Conservation (phyloP, 2,797 vertebrate species). For the Epinephelus awoara region DNA sequence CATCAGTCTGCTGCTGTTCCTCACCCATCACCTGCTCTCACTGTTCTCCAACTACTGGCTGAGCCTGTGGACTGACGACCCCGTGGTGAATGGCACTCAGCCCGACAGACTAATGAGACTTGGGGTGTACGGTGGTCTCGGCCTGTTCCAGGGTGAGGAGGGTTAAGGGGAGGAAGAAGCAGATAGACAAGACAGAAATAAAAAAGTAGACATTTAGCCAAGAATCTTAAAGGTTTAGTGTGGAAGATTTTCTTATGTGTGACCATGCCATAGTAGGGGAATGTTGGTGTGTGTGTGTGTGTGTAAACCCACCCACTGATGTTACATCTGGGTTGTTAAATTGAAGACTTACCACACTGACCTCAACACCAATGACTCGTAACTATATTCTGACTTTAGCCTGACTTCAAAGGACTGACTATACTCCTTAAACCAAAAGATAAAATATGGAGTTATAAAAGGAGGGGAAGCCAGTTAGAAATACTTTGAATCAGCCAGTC, state of each 20-base stretch:
- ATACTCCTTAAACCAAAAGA: background rate
- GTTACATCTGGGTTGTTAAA: background rate
- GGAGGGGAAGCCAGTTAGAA: background rate
- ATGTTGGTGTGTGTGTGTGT: no score
- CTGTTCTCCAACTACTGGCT: conserved; percentile 97
- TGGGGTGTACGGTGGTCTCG: conserved; percentile 91
- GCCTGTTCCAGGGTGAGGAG: conserved; percentile 91
- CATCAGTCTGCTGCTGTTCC: conserved; percentile 91
- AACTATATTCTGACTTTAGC: background rate
- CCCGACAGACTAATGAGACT: conserved; percentile 88
- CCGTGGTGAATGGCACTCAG: conserved; percentile 93
- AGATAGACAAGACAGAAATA: background rate
- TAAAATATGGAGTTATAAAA: background rate
- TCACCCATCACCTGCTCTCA: conserved; percentile 89
- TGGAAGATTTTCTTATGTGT: no score
- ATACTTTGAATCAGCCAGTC: background rate
- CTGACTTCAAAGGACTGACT: background rate
- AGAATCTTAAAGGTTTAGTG: background rate
- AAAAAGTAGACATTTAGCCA: background rate
- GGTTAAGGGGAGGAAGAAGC: background rate
- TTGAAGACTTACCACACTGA: background rate
- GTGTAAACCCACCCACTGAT: no score
- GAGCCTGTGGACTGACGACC: conserved; percentile 96
- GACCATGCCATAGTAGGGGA: no score
- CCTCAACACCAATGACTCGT: background rate